phyloP scores from a whole-genome alignment of 2,797 vertebrate genomes.

The Coranthus polyacanthus region DNA sequence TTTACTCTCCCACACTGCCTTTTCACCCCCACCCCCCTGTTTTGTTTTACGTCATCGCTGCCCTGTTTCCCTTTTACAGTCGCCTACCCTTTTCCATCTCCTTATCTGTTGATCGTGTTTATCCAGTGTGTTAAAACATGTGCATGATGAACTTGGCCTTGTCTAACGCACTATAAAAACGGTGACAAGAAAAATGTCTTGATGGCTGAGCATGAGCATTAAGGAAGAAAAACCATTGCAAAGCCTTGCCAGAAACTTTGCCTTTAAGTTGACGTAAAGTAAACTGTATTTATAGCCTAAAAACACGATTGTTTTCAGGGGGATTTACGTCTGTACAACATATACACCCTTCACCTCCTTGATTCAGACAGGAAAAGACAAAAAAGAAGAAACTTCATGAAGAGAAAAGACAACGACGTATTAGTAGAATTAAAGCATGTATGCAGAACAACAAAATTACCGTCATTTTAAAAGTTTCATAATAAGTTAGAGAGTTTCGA shows the following conservation, averaged over 20 bases:
- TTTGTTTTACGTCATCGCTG: constrained; percentile 28
- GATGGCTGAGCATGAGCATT: not conserved
- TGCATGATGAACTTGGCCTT: constrained; percentile 19
- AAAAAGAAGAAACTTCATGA: too few relatives aligned
- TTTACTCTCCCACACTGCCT: constrained; percentile 25
- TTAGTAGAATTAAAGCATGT: too few relatives aligned
- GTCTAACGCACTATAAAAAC: not conserved
- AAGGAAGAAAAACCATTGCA: not conserved
- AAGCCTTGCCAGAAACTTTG: not conserved
- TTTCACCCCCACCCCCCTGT: not conserved
- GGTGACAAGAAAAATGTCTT: not conserved
- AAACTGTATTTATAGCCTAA: not conserved
- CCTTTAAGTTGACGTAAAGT: not conserved
- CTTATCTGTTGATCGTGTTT: constrained; percentile 64
- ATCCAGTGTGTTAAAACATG: constrained; percentile 31
- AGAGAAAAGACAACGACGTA: too few relatives aligned
- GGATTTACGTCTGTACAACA: constrained; percentile 4
- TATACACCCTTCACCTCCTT: too few relatives aligned
- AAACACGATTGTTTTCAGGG: constrained; percentile 4
- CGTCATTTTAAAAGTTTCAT: too few relatives aligned
- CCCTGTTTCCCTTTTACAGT: constrained; percentile 24
- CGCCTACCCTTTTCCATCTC: constrained; percentile 36
- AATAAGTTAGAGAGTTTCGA: too few relatives aligned
- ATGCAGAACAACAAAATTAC: too few relatives aligned
- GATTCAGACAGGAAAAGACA: too few relatives aligned